Base-by-base conservation (phyloP, 1,140 invertebrate species). In the Drosophila watanabei region DNA sequence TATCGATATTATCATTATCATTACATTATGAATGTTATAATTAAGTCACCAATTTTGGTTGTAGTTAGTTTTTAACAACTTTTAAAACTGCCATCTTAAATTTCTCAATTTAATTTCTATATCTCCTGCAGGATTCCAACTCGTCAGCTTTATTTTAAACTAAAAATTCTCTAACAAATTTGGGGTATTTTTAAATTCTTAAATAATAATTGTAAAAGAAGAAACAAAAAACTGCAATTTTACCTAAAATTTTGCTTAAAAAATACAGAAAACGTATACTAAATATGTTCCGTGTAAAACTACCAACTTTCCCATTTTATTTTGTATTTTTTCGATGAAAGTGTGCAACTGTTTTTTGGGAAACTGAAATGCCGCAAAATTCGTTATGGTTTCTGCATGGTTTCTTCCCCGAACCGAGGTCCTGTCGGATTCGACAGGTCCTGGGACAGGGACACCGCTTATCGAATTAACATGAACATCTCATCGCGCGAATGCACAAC, bases 401-500 rank as follows among this genome's bases (percentile, higher is more conserved):
- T 24, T 11, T 11, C 14, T 37, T 24, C 4, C 4, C 18, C 18
- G 13, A 20, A 24, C 10, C 49, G 6, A 52, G 11, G 30, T 18
- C 33, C 33, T 24, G 20, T 6, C 8, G 18, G 33, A 24, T 35
- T 56, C 13, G 52, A 14, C 7, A 37, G 10, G 16, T 37, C 14
- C 13, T 3, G n/a, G 11, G 14, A n/a, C 48, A 49, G 51, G 11
- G 10, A 48, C 32, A 33, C 3, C 51, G n/a, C 6, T 35, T 35
- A 37, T 56, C 52, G 20, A 24, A 56, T 56, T 56, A 16, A 0
- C 52, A 35, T 37, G 33, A 24, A 18, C 51, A 54, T 20, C 51
- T 18, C 30, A n/a, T 9, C 28, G 24, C 49, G 30, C 28, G 51
- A 52, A 33, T 56, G 52, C 33, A 54, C 52, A 35, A 20, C 18